A percentile compares a stretch with the other conserved stretches of the same genome.
These are phyloP conservation scores for Nannospalax galili DNA, from an alignment of 2,113 vertebrate genomes.

Conservation along the genomic window DNA sequence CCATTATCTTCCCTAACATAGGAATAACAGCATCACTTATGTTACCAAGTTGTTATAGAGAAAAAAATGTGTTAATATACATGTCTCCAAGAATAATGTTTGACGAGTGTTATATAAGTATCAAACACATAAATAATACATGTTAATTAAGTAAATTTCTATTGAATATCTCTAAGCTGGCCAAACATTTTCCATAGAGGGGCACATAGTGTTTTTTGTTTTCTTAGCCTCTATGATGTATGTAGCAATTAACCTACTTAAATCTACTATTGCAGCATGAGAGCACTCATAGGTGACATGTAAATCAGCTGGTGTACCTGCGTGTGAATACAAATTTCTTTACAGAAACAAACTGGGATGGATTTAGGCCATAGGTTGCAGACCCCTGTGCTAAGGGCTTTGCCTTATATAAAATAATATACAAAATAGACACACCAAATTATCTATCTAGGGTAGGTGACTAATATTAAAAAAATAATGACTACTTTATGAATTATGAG, in stretches of 20 bases:
- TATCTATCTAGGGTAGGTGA: background rate
- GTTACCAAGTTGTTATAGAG: background rate
- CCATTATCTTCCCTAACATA: conserved; percentile 30
- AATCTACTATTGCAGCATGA: background rate
- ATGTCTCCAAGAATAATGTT: background rate
- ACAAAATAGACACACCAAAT: background rate
- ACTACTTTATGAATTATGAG: no score
- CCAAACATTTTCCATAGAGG: background rate
- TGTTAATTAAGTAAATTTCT: conserved; percentile 32
- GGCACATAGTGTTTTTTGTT: background rate
- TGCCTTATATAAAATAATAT: background rate
- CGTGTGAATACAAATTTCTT: background rate
- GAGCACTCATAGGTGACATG: background rate
- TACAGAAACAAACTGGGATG: background rate
- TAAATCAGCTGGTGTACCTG: background rate
- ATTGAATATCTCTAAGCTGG: background rate
- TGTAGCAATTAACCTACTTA: background rate
- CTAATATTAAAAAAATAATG: conserved; percentile 14
- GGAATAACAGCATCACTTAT: background rate
- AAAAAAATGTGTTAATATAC: background rate
- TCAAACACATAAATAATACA: conserved; percentile 26
- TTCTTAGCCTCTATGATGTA: background rate
- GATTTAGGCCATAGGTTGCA: background rate
- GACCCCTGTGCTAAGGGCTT: background rate
- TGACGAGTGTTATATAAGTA: background rate